Percentiles rank a stretch among this genome's conserved stretches.
Conservation (phyloP, 2,113 vertebrate species). For the Grammomys dolichurus region DNA sequence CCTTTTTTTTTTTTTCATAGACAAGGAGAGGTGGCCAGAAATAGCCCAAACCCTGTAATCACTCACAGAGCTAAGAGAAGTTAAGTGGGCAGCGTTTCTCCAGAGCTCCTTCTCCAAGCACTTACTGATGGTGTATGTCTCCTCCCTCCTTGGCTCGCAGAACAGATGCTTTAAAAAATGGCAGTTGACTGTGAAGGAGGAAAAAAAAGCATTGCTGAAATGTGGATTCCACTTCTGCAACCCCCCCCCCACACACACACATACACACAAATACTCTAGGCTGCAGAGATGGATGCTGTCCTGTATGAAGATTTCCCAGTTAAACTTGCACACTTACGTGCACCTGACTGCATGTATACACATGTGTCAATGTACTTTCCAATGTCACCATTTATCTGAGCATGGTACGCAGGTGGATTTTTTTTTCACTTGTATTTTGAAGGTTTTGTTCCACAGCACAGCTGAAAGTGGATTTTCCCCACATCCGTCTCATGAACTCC, state of each 20-base stretch:
- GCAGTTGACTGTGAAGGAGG: constrained; percentile 45
- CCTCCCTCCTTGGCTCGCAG: constrained; percentile 8
- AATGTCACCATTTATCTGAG: background rate
- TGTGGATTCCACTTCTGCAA: background rate
- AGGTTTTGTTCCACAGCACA: background rate
- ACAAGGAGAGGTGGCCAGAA: constrained; percentile 48
- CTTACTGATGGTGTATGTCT: background rate
- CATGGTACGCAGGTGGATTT: background rate
- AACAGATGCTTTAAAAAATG: constrained; percentile 55
- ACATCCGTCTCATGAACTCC: background rate
- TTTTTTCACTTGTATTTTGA: background rate
- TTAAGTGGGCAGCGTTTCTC: constrained; percentile 39
- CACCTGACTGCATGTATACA: accelerated
- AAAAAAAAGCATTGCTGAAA: background rate
- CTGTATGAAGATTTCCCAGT: background rate
- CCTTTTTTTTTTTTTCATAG: constrained; percentile 68
- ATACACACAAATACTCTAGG: background rate
- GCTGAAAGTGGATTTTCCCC: background rate
- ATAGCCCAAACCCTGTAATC: constrained; percentile 61
- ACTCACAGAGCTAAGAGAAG: constrained; percentile 49
- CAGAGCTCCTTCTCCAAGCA: constrained; percentile 49
- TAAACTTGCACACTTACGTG: background rate
- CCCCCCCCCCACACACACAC: no score
- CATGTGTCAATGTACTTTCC: accelerated
- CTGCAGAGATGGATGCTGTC: background rate